Conservation (phyloP, 2,888 invertebrate species). For the Heliconius ethilla region DNA sequence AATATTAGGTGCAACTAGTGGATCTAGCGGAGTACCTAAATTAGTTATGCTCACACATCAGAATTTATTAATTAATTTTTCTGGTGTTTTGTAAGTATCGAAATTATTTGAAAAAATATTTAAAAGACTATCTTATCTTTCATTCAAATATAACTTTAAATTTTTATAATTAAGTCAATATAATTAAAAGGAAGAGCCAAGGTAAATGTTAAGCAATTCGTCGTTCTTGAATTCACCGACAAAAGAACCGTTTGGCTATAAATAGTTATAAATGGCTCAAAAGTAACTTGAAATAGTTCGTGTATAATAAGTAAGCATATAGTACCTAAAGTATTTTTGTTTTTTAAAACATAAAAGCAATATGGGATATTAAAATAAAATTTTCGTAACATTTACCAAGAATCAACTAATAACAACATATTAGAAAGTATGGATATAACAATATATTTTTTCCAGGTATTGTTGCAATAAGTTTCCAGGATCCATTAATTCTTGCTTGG, state of each 20-base stretch:
- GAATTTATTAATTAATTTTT: constrained; percentile 46
- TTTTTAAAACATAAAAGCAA: too few species aligned
- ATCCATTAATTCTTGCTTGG: constrained; percentile 49
- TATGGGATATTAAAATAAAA: too few species aligned
- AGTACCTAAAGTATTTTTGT: too few species aligned
- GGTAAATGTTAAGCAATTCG: too few species aligned
- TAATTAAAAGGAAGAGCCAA: too few species aligned
- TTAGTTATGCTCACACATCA: constrained; percentile 62
- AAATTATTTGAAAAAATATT: not conserved
- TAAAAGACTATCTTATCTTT: not conserved
- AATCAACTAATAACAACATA: not conserved
- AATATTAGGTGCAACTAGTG: constrained; percentile 63
- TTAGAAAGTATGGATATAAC: not conserved
- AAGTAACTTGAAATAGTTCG: too few species aligned
- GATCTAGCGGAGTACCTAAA: constrained; percentile 69
- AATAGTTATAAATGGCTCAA: too few species aligned
- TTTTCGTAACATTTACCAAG: too few species aligned
- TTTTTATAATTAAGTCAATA: too few species aligned
- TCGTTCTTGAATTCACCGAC: too few species aligned
- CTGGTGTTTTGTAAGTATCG: constrained; percentile 18
- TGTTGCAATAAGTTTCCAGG: constrained; percentile 46
- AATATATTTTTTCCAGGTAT: constrained; percentile 33
- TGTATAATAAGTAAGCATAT: too few species aligned
- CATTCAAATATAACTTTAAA: not conserved
- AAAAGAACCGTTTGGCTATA: too few species aligned